These are phyloP conservation scores for Porites rus DNA, from an alignment of 92 coral and sea anemone genomes.

Conservation along the genomic window DNA sequence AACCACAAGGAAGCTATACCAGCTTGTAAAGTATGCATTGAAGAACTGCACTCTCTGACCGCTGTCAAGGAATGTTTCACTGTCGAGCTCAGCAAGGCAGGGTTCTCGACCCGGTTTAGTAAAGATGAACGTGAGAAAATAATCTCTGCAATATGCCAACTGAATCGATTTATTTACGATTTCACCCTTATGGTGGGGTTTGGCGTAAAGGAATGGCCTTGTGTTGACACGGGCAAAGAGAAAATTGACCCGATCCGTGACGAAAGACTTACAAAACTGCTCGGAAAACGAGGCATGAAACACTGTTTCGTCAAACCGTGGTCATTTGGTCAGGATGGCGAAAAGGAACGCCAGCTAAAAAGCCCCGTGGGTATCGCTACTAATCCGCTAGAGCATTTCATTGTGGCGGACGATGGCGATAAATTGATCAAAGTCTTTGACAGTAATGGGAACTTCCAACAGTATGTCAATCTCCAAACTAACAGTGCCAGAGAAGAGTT, in stretches of 20 bases:
- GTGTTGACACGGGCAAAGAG: not conserved
- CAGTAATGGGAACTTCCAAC: not conserved
- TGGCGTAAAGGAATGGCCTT: not conserved
- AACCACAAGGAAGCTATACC: not conserved
- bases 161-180: not conserved
- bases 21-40: slow-evolving; percentile 16
- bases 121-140: not conserved
- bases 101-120: not conserved
- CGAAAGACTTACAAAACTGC: not conserved
- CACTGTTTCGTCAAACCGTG: not conserved
- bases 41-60: not conserved
- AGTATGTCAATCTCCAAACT: not conserved
- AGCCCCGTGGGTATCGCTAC: not conserved
- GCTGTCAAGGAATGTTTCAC: not conserved
- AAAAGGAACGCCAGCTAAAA: not conserved
- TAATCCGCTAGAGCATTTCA: not conserved
- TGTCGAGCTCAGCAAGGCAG: not conserved
- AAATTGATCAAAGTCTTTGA: not conserved
- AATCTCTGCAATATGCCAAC: not conserved
- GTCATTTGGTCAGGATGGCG: not conserved
- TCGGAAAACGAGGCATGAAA: not conserved
- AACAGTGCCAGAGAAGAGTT: not conserved
- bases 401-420: not conserved
- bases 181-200: not conserved
- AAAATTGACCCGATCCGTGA: slow-evolving; percentile 1